Conservation (phyloP, 2,113 vertebrate species). For the Paracanthobrama guichenoti region DNA sequence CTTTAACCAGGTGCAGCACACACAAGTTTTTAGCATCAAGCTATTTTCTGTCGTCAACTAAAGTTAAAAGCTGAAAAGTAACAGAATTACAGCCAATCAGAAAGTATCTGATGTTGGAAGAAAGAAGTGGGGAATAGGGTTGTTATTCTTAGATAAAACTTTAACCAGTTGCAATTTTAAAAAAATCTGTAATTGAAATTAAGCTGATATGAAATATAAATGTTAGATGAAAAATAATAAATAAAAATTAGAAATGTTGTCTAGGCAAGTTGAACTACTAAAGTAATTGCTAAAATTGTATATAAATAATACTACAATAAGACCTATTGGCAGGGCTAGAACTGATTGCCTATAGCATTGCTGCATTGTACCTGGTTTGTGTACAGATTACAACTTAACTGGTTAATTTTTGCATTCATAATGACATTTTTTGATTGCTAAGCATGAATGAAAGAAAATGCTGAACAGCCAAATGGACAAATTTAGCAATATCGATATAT, state of each 20-base stretch:
- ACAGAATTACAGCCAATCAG: neutral
- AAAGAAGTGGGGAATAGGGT: neutral
- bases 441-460: neutral
- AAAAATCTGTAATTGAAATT: neutral
- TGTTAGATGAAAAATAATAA: neutral
- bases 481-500: neutral
- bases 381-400: neutral
- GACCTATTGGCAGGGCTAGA: neutral
- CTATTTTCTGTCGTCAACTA: neutral
- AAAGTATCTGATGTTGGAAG: neutral
- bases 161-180: neutral
- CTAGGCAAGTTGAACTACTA: neutral
- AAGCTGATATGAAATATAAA: neutral
- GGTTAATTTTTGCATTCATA: neutral
- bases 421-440: neutral
- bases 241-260: neutral
- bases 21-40: neutral
- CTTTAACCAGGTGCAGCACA: neutral
- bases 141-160: neutral
- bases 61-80: neutral
- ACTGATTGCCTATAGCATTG: neutral
- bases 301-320: neutral
- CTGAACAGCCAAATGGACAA: neutral
- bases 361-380: neutral
- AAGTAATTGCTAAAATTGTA: too few species aligned